Base-by-base conservation (phyloP, 2,113 vertebrate species). In the Gymnorhina tibicen region DNA sequence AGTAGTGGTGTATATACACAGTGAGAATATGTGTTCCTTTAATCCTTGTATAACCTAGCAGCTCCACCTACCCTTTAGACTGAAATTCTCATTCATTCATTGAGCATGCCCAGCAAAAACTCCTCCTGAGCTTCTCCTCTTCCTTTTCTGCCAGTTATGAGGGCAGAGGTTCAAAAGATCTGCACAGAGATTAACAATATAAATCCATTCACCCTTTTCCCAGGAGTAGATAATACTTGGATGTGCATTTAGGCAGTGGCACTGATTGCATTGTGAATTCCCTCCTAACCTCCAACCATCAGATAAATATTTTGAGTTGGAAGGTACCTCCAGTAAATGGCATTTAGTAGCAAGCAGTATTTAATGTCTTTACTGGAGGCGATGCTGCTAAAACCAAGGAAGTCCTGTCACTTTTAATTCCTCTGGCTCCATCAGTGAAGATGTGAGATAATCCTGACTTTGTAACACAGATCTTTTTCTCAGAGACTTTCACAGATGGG, bases 51-150 rank as follows among this genome's bases (percentile, higher is more conserved):
- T 85, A 96, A 76, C 63, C 78, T 79, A 91, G 78, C 91, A 96
- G 84, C 78, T 96, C 91, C 83, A 75, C 91, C 89, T 92, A 91
- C 69, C 52, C 74, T 82, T 32, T n/a, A 89, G 84, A 78, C 91
- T 63, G 47, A 85, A 86, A 79, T 85, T 87, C 67, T 95, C 81
- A 27, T 68, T 56, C 41, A 85, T 47, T 74, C 60, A 79, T 44
- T 87, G 63, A 85, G 35, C 70, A 68, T 56, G 69, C 77, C 35
- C 49, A 80, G 85, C 17, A 80, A 75, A 95, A 93, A 21, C 66
- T 82, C 21, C 42, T 92, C 46, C 69, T 42, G 69, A 89, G 58
- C n/a, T 39, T 59, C 49, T 92, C 85, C 7, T 76, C 67, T 85
- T 39, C 19, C 16, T 87, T 46, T 84, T 78, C 74, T 82, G 50